Evolutionary conservation across 2,888 invertebrate species (phyloP).

Genomic region (Pachycephus smyrnensis): DNA sequence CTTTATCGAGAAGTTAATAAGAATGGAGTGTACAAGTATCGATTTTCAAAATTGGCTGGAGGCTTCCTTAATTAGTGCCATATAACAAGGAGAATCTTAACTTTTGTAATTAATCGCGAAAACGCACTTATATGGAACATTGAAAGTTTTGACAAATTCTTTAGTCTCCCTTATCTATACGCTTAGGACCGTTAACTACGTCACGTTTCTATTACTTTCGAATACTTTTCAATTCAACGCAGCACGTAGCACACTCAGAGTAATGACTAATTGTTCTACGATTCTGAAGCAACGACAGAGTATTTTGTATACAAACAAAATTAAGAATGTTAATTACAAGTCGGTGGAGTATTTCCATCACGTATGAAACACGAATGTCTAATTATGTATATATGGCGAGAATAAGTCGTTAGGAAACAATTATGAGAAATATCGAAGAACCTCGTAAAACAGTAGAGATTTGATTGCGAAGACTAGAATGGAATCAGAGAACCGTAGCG

Average conservation of each 20-base stretch:
- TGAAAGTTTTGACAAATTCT: neutral
- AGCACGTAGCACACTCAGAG: neutral
- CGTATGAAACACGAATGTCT: neutral
- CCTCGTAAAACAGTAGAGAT: neutral
- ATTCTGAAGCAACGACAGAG: neutral
- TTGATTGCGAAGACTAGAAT: neutral
- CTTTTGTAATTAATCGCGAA: no score
- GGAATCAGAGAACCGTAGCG: neutral
- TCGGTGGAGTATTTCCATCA: neutral
- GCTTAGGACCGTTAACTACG: neutral
- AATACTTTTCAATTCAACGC: neutral
- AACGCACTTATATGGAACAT: no score
- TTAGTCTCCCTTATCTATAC: neutral
- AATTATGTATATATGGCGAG: neutral
- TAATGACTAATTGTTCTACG: neutral
- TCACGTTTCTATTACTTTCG: neutral
- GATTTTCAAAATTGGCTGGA: no score
- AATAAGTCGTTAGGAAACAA: neutral
- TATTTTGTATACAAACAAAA: neutral
- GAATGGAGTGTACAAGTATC: no score
- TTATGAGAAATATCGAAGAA: neutral
- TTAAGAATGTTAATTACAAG: neutral
- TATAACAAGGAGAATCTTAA: no score
- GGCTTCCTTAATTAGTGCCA: no score
- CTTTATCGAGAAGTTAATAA: no score